Percentiles rank a stretch among this genome's conserved stretches.
phyloP scores from a whole-genome alignment of 2,113 vertebrate species.

The Anhinga rufa region DNA sequence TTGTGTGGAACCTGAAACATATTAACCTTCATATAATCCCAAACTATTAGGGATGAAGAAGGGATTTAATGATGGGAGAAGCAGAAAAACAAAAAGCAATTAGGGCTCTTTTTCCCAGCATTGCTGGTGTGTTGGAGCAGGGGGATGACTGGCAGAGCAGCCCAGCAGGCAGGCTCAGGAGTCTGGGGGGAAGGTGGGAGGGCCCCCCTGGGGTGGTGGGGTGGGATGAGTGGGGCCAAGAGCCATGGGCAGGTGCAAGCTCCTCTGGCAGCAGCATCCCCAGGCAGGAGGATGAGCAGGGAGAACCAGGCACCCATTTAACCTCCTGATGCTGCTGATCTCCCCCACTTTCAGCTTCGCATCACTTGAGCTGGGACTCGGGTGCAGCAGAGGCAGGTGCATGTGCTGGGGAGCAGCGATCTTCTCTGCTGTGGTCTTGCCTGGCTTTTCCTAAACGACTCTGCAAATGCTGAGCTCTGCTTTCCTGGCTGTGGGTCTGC shows the following conservation, averaged over 20 bases:
- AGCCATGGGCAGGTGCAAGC: background rate
- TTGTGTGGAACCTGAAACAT: conserved; percentile 56
- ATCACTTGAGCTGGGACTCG: rapidly evolving
- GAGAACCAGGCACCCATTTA: background rate
- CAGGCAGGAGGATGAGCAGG: background rate
- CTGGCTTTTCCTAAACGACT: background rate
- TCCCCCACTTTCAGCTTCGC: too few relatives aligned
- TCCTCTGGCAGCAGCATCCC: background rate
- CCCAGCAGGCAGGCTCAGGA: background rate
- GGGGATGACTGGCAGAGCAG: background rate
- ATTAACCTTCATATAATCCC: conserved; percentile 61
- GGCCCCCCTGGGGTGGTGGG: background rate
- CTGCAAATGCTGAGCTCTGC: background rate
- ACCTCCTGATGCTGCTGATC: background rate
- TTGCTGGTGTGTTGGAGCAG: background rate
- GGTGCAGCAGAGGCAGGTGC: background rate
- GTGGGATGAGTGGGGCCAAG: background rate
- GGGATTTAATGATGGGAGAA: conserved; percentile 56
- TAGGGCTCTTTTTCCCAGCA: background rate
- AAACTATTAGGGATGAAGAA: conserved; percentile 26
- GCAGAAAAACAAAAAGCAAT: conserved; percentile 42
- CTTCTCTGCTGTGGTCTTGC: background rate
- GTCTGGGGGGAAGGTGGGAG: background rate
- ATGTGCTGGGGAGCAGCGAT: background rate
- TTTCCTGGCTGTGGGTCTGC: background rate